These are phyloP conservation scores for Meganola albula DNA, from an alignment of 2,888 invertebrate genomes.

Conservation along the genomic window DNA sequence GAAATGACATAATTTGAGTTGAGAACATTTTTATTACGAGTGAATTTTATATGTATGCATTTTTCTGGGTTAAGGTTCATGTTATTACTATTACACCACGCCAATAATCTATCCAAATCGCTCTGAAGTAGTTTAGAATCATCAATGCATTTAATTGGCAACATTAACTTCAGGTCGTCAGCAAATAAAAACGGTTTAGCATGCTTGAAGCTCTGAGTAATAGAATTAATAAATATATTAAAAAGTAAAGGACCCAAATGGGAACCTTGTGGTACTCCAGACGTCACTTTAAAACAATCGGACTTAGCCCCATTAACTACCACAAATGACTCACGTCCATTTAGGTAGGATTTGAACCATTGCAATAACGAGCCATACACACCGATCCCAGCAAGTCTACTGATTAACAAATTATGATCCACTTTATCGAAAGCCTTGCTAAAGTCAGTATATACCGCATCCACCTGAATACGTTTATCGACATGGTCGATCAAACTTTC, in stretches of 20 bases:
- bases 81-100: not conserved
- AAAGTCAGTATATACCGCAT: too few species aligned
- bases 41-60: not conserved
- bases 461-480: too few species aligned
- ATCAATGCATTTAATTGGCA: not conserved
- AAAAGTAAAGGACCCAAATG: not conserved
- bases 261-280: not conserved
- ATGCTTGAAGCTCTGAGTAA: not conserved
- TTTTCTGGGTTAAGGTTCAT: constrained; percentile 1
- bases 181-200: not conserved
- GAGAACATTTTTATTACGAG: not conserved
- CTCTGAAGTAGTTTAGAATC: not conserved
- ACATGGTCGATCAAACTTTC: too few species aligned
- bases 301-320: not conserved
- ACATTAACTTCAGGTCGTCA: not conserved
- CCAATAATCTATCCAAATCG: not conserved
- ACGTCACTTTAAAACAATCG: too few species aligned
- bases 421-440: too few species aligned
- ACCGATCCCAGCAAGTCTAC: too few species aligned
- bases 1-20: not conserved
- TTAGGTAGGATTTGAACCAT: not conserved
- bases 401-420: too few species aligned
- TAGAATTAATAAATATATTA: not conserved
- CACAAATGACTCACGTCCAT: not conserved
- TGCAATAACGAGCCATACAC: not conserved